Evolutionary conservation across 2,888 invertebrate genomes (phyloP), one percentile per base, ranked within the genome.

Genomic region (Crematogaster levior): DNA sequence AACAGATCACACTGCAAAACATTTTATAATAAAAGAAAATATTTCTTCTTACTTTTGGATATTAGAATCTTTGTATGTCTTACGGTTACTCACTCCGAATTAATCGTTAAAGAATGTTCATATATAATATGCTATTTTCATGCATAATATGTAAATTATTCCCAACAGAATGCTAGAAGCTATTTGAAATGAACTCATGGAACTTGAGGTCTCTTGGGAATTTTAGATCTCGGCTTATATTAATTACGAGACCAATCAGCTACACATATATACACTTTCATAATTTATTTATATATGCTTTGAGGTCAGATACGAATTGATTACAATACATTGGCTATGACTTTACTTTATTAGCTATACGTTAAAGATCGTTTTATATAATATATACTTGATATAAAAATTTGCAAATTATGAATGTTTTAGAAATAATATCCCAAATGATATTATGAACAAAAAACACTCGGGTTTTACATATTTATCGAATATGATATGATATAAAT

Each of bases 251-350:
- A 56, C 63, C 85, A 66, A 84, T 81, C 53, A 82, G 81, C 82
- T 88, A 72, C 27, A 34, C 18, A 66, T 43, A 27, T 68, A 30
- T 43, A 43, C 24, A 43, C 72, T 85, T 84, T 81, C 82, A 53
- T 84, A 87, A 88, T 86, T 89, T 80, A 88, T 86, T 89, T 80
- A 61, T 72, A 72, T 46, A 46, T 53, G 75, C 79, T 53, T 63
- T 37, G 34, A 56, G 30, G 43, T 40, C 30, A 53, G 40, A 40
- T 58, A 72, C 48, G 40, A 84, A 81, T 66, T 27, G 70, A 21
- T 0, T 68, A 24, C 6, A 27, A n/a, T n/a, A n/a, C n/a, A n/a
- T n/a, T n/a, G n/a, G n/a, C n/a, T n/a, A n/a, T n/a, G n/a, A n/a
- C n/a, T n/a, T n/a, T n/a, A n/a, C n/a, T n/a, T n/a, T n/a, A n/a